Percentiles rank a stretch among this genome's conserved stretches.
Conservation (phyloP, 2,113 vertebrate genomes). For the Heliornis fulica region DNA sequence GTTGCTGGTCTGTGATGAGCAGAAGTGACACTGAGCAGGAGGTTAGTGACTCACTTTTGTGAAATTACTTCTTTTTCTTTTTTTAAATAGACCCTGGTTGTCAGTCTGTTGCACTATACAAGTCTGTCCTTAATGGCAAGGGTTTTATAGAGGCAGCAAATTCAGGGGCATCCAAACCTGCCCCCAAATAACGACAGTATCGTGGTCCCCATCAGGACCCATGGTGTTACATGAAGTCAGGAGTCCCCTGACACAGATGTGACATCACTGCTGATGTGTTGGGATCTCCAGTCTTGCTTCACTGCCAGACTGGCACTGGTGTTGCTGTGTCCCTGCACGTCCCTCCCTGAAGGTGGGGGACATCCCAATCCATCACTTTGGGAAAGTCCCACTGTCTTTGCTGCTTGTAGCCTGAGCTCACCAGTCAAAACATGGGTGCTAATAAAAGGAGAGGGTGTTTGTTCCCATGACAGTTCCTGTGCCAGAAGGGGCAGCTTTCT, state of each 20-base stretch:
- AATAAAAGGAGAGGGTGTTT: conserved; percentile 21
- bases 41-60: not conserved
- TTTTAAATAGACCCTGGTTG: not conserved
- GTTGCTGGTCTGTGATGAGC: not conserved
- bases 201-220: no score
- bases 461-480: not conserved
- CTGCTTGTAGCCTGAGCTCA: not conserved
- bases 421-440: not conserved
- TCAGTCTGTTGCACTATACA: not conserved
- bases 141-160: not conserved
- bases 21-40: not conserved
- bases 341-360: fast-evolving
- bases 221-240: no score
- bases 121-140: not conserved
- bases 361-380: not conserved
- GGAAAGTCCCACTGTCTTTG: not conserved
- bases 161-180: not conserved
- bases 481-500: not conserved
- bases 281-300: not conserved
- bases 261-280: fast-evolving
- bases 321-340: not conserved
- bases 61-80: not conserved
- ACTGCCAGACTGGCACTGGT: fast-evolving
- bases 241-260: fast-evolving
- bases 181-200: not conserved